Base-by-base conservation (phyloP, 2,888 invertebrate species). In the Lagria hirta region DNA sequence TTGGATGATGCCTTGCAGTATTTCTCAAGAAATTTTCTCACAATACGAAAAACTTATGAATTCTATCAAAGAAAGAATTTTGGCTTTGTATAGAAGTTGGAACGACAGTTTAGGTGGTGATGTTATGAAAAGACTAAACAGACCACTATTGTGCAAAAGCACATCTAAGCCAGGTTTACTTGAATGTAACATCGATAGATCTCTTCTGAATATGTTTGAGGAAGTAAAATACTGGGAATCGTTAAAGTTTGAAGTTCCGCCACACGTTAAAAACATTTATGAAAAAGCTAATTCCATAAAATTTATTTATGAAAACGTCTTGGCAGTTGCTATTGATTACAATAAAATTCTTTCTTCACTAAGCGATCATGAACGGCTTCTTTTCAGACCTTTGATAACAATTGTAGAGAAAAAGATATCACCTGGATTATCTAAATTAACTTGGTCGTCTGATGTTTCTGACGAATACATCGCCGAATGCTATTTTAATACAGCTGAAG, bases 121-220 rank as follows among this genome's bases (percentile, higher is more conserved):
- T 65, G 75, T 81, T 30, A 69, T 73, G 0, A 67, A 70, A 1
- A 77, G 79, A 24, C 69, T 88, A 13, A 84, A 89, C 58, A 78
- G 81, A 24, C 83, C 86, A 0, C 71, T 94, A 37, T 82, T 94
- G 79, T 73, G 80, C 45, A 81, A 82, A 48, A 87, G 85, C 62
- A 64, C 70, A 10, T 72, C 73, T 3, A 76, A 79, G 36, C 78
- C 79, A 10, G 86, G 85, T 0, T 72, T 87, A 28, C 66, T 92
- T 47, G 85, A 88, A 65, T 84, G 84, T 65, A 91, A 92, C 66
- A 85, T 91, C 54, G 88, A 91, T 66, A 77, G 79, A 84, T 84
- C 66, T 17, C 37, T 37, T 11, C 14, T 43, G 15, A 81, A 82
- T 42, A 72, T 88, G 24, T 85, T 84, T 62, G 76, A 78, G 48